Conservation (phyloP, 2,113 vertebrate species). For the Plectropomus leopardus region DNA sequence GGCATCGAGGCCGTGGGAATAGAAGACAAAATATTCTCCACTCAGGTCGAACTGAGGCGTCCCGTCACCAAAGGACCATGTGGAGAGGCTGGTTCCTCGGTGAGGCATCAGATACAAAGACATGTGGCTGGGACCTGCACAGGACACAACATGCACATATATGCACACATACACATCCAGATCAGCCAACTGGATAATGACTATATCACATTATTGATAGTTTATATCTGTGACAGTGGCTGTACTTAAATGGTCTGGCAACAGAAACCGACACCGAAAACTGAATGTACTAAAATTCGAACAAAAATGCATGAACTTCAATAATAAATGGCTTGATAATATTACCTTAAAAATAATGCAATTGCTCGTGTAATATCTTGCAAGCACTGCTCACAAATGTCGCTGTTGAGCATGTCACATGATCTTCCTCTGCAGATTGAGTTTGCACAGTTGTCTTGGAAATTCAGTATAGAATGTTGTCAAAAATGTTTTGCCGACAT, state of each 20-base stretch:
- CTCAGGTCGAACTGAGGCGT: constrained; percentile 85
- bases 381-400: background rate
- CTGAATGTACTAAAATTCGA: background rate
- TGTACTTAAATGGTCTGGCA: background rate
- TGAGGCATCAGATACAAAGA: constrained; percentile 91
- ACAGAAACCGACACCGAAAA: no score
- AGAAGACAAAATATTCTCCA: constrained; percentile 96
- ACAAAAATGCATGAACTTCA: background rate
- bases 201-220: background rate
- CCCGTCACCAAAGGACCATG: constrained; percentile 94
- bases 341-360: no score
- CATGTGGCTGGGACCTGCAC: constrained; percentile 95
- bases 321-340: no score
- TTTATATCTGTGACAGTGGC: background rate
- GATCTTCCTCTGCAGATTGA: background rate
- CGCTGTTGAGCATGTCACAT: background rate
- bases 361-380: background rate
- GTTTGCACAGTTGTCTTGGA: background rate
- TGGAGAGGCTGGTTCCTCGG: constrained; percentile 84
- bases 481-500: no score
- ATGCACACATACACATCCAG: background rate
- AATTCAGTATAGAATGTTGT: no score
- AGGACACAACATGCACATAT: background rate
- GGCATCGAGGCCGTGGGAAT: constrained; percentile 91
- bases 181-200: background rate